A percentile compares a stretch with the other conserved stretches of the same genome.
Evolutionary conservation across 1,140 invertebrate genomes (phyloP).

Genomic region (Varroa destructor): DNA sequence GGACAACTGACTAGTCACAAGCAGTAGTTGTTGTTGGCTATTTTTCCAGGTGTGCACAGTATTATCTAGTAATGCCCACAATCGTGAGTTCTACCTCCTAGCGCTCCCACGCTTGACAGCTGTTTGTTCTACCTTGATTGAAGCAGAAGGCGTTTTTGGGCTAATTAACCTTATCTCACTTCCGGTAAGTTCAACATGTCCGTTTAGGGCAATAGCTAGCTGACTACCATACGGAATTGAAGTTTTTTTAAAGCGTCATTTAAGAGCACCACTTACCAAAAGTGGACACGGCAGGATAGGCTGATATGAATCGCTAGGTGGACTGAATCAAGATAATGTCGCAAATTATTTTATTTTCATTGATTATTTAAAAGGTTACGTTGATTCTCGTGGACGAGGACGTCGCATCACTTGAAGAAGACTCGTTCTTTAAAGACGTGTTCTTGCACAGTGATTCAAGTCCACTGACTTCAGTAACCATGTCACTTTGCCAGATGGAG

Average conservation of each 20-base stretch:
- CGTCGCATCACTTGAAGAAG: background rate
- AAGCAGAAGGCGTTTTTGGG: slow-evolving; percentile 14
- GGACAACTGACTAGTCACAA: background rate
- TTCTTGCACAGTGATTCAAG: slow-evolving; percentile 4
- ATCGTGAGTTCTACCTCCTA: slow-evolving; percentile 12
- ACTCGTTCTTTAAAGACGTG: slow-evolving; percentile 9
- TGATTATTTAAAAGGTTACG: background rate
- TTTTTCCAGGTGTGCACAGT: slow-evolving; percentile 1
- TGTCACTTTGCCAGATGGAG: slow-evolving; percentile 21
- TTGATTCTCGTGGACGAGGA: background rate
- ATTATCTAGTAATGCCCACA: background rate
- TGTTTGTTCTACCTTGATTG: background rate
- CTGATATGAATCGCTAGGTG: background rate
- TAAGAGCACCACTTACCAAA: too few relatives aligned
- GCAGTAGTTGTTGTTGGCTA: background rate
- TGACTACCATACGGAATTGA: too few relatives aligned
- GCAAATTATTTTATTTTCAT: background rate
- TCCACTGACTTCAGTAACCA: slow-evolving; percentile 3
- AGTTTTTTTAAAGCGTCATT: too few relatives aligned
- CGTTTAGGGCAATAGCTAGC: too few relatives aligned
- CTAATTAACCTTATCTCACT: background rate
- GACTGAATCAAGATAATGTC: background rate
- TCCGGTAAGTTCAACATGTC: background rate
- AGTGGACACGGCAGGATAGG: background rate
- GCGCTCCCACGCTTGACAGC: slow-evolving; percentile 4